A percentile compares a stretch with the other conserved stretches of the same genome.
Evolutionary conservation across 2,113 vertebrate species (phyloP).

Genomic region (Ctenomys sociabilis): DNA sequence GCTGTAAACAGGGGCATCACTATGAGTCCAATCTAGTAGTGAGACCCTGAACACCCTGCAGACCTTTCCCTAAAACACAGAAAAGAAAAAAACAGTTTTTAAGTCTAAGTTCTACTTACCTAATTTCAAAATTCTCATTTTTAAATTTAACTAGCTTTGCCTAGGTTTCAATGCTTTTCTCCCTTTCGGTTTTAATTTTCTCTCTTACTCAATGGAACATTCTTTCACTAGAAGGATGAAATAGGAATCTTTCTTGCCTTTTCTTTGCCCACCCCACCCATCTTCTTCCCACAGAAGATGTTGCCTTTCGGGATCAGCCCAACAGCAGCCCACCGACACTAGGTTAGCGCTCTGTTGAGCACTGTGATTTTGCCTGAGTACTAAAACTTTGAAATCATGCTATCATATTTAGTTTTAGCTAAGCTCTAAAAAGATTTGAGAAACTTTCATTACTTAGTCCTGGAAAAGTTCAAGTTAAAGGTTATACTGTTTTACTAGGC

Average conservation of each 20-base stretch:
- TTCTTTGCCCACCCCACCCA: neutral
- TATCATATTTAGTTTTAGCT: neutral
- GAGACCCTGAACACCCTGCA: too few species aligned
- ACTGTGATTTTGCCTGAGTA: neutral
- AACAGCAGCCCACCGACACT: neutral
- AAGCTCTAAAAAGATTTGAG: neutral
- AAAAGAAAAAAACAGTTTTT: too few species aligned
- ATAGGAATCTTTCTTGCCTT: neutral
- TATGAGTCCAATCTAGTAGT: too few species aligned
- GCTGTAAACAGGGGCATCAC: too few species aligned
- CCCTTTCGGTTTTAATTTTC: neutral
- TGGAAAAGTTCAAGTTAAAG: constrained; percentile 35
- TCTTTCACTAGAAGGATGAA: neutral
- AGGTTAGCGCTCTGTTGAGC: neutral
- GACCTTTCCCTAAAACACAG: too few species aligned
- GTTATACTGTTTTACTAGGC: neutral
- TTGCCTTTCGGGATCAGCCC: neutral
- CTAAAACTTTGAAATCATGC: neutral
- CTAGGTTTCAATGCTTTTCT: neutral
- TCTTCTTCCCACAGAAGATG: neutral
- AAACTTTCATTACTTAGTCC: neutral
- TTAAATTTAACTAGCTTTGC: neutral
- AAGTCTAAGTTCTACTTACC: neutral
- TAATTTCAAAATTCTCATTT: neutral
- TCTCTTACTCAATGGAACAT: neutral